Evolutionary conservation across 1,140 invertebrate species (phyloP), one percentile per base, ranked within the genome.

Genomic region (Antheraea pernyi): DNA sequence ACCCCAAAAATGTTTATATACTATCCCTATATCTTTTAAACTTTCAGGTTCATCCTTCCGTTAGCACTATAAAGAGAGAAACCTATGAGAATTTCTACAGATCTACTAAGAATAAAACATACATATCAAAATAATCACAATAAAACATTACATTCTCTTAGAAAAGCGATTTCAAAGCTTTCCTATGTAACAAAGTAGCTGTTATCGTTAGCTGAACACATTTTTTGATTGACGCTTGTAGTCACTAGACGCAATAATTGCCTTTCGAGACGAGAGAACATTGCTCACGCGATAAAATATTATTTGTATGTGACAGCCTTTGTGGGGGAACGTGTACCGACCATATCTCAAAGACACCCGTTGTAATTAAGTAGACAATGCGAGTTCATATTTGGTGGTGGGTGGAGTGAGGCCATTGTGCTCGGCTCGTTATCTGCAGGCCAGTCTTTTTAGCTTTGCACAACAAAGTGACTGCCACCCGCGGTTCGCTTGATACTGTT

Each of bases 341-440:
- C 82, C 82, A 87, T 89, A 89, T 89, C 85, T 86, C 84, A 89
- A 84, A 87, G 85, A 87, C 85, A 89, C 78, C 80, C 85, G 79
- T 82, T 80, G 84, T 89, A 89, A 89, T 89, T 87, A 89, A 89
- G 85, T 85, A 84, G 79, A 89, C 86, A 87, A 87, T 86, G 85
- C 80, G 81, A 80, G 79, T 86, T 89, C 83, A 85, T 86, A 87
- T 87, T 87, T 76, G 84, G 76, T 70, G 77, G 77, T 74, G 75
- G 78, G 83, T 68, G 83, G 72, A 69, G 65, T 64, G 67, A 71
- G 70, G 71, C 81, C 69, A 85, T 89, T 89, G 84, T 89, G 78
- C 75, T 73, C 36, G 22, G 74, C 77, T 71, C 80, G 82, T 86
- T 88, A 88, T 88, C 86, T 85, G 71, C 79, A 83, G 79, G 75